These are phyloP conservation scores for Ennomos fuscantarius DNA, from an alignment of 2,888 invertebrate species.

Conservation along the genomic window DNA sequence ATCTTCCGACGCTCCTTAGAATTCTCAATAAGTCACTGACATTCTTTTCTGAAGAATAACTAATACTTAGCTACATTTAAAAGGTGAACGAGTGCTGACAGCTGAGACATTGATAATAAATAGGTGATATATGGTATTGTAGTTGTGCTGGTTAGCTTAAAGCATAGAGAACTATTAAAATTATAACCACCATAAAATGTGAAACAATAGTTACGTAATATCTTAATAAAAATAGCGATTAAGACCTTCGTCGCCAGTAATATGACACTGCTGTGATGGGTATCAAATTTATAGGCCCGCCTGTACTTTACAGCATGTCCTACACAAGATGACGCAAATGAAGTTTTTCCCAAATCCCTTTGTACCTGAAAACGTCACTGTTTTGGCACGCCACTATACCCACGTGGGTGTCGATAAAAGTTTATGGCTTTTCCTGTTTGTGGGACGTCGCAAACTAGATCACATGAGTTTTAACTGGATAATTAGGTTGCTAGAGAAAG, in stretches of 20 bases:
- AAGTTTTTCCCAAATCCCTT: constrained; percentile 4
- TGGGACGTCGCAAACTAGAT: constrained; percentile 53
- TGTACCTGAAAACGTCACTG: constrained; percentile 44
- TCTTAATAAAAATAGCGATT: constrained; percentile 7
- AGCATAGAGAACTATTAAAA: too few species aligned
- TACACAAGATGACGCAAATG: constrained; percentile 41
- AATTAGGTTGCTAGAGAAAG: constrained; percentile 44
- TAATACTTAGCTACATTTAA: not conserved
- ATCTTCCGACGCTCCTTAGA: not conserved
- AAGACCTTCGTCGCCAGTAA: constrained; percentile 11
- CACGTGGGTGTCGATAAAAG: constrained; percentile 55
- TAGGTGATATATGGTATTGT: too few species aligned
- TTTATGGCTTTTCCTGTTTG: constrained; percentile 68
- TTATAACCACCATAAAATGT: too few species aligned
- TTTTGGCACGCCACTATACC: constrained; percentile 47
- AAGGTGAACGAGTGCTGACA: not conserved
- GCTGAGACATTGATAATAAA: too few species aligned
- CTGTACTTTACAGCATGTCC: constrained; percentile 24
- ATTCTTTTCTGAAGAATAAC: not conserved
- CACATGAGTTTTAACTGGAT: constrained; percentile 41
- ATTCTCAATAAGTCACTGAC: not conserved
- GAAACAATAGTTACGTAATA: constrained; percentile 7
- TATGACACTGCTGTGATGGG: constrained; percentile 12
- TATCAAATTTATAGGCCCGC: constrained; percentile 22
- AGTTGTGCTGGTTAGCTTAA: too few species aligned